A percentile compares a stretch with the other conserved stretches of the same genome.
These are phyloP conservation scores for Pelmatolapia mariae DNA, from an alignment of 2,113 vertebrate genomes.

Conservation along the genomic window DNA sequence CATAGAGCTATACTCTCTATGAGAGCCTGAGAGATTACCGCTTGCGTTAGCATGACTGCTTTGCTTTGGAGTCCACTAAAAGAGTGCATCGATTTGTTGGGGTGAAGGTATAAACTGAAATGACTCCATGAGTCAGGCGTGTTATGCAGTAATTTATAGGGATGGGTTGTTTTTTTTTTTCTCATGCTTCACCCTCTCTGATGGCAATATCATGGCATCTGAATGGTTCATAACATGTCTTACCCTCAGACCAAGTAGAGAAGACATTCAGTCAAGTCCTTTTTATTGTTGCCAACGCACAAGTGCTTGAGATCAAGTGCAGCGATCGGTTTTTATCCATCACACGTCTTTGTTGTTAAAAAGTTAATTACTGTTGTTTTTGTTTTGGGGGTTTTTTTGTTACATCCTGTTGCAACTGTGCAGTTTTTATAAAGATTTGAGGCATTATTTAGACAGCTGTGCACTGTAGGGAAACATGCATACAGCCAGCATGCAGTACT, in stretches of 20 bases:
- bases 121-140: constrained; percentile 15
- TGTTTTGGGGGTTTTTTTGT: fast-evolving
- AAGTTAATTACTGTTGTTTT: background rate
- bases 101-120: background rate
- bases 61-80: background rate
- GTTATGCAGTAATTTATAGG: background rate
- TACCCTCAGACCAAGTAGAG: background rate
- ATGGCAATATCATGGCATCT: background rate
- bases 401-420: background rate
- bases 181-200: background rate
- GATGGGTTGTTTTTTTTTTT: background rate
- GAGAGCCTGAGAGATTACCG: constrained; percentile 15
- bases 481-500: background rate
- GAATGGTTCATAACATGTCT: background rate
- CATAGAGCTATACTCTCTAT: constrained; percentile 1
- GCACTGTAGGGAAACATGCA: background rate
- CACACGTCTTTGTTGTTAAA: background rate
- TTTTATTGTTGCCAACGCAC: background rate
- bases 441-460: background rate
- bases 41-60: background rate
- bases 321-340: background rate
- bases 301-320: background rate
- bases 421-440: background rate
- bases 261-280: background rate
- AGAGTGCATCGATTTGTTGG: background rate